Base-by-base conservation (phyloP, 2,113 vertebrate species). In the Bufo bufo region DNA sequence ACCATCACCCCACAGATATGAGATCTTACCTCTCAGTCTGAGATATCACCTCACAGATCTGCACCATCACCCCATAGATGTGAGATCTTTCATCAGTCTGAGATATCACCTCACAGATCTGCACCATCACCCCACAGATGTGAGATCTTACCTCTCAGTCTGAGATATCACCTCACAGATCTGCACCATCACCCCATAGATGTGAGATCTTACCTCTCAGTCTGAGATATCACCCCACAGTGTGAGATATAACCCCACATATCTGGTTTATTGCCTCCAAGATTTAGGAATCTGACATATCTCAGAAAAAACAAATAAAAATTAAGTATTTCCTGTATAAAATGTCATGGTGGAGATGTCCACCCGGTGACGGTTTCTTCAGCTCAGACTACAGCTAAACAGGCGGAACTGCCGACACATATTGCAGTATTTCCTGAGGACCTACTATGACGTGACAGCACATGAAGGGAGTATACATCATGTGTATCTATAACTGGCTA, bases 361-460 rank as follows among this genome's bases (percentile, higher is more conserved):
- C n/a, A n/a, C n/a, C n/a, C n/a, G n/a, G n/a, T n/a, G n/a, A n/a
- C n/a, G n/a, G n/a, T n/a, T n/a, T n/a, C n/a, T n/a, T n/a, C n/a
- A n/a, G n/a, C n/a, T n/a, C n/a, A n/a, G n/a, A n/a, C n/a, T n/a
- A n/a, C n/a, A n/a, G n/a, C n/a, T n/a, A n/a, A n/a, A 45, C 3
- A 43, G 69, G 33, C 43, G 14, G 13, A 72, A 43, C 33, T 69
- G 66, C 3, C 9, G 0, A 72, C 3, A 47, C 2, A 1, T 77
- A 77, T 45, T 50, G 72, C 72, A 77, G 50, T 77, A 49, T 77
- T 54, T 77, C 75, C 50, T 50, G 75, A 77, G 75, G 49, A 52
- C 0, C 75, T 52, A 77, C 72, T 4, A 43, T 12, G 69, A 77
- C 45, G 50, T 17, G 9, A 16, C 6, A 20, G 47, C 45, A 50